Percentiles rank a stretch among this genome's conserved stretches.
These are phyloP conservation scores for Mystacides longicornis DNA, from an alignment of 2,888 invertebrate genomes.

Conservation along the genomic window DNA sequence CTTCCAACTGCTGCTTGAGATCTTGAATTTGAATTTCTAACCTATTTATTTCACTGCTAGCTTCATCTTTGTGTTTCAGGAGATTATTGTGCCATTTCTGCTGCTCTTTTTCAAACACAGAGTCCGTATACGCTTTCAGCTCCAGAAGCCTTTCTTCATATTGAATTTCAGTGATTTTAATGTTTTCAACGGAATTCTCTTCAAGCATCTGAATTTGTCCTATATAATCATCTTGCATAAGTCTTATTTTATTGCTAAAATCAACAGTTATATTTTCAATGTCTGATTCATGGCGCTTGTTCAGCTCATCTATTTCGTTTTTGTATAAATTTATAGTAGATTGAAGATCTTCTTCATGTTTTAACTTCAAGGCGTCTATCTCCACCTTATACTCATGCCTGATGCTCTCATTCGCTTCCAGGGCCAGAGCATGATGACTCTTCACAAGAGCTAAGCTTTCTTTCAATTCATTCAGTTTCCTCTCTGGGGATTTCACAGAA, in stretches of 20 bases:
- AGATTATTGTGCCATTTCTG: conserved; percentile 35
- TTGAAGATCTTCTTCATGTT: conserved; percentile 45
- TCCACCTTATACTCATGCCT: conserved; percentile 44
- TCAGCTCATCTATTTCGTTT: conserved; percentile 37
- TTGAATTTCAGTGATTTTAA: conserved; percentile 44
- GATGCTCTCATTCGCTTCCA: conserved; percentile 48
- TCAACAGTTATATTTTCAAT: conserved; percentile 38
- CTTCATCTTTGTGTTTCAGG: conserved; percentile 33
- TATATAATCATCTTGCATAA: conserved; percentile 37
- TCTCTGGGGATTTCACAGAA: not conserved
- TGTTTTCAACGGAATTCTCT: conserved; percentile 42
- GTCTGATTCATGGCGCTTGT: conserved; percentile 35
- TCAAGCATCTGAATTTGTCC: conserved; percentile 39
- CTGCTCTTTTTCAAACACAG: conserved; percentile 30
- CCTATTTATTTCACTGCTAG: conserved; percentile 33
- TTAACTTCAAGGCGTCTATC: conserved; percentile 40
- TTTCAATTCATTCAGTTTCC: conserved; percentile 34
- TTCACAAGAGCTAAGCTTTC: conserved; percentile 47
- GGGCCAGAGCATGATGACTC: conserved; percentile 44
- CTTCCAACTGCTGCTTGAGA: conserved; percentile 38
- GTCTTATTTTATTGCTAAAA: conserved; percentile 37
- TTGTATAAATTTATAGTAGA: conserved; percentile 37
- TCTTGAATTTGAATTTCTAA: conserved; percentile 34
- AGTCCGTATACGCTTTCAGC: conserved; percentile 35
- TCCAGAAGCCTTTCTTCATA: conserved; percentile 41